These are phyloP conservation scores for Lasioglossum lativentre DNA, from an alignment of 2,888 invertebrate species.

Conservation along the genomic window DNA sequence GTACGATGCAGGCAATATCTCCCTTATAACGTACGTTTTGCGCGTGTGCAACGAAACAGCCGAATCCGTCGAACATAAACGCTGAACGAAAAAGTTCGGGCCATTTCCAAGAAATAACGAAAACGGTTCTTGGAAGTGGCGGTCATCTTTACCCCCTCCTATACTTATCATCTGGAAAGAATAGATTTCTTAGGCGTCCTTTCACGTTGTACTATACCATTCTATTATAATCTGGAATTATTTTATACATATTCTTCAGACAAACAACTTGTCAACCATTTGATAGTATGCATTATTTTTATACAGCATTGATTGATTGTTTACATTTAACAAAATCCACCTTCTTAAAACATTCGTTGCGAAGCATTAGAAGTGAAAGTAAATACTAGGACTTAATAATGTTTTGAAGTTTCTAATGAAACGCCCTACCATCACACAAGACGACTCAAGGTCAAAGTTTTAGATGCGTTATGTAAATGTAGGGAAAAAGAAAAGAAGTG, in stretches of 20 bases:
- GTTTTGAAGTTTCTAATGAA: conserved; percentile 27
- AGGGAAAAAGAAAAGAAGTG: conserved; percentile 26
- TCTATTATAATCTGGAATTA: not conserved
- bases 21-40: conserved; percentile 21
- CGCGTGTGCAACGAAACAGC: conserved; percentile 51
- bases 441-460: conserved; percentile 46
- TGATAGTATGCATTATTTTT: not conserved
- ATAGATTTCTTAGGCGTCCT: conserved; percentile 31
- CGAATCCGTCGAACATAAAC: conserved; percentile 33
- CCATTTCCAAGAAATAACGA: conserved; percentile 56
- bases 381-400: not conserved
- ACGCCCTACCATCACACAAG: not conserved
- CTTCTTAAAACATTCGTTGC: not conserved
- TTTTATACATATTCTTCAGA: not conserved
- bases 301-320: not conserved
- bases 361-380: conserved; percentile 16
- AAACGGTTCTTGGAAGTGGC: conserved; percentile 57
- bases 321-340: not conserved
- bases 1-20: not conserved
- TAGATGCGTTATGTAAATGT: conserved; percentile 32
- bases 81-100: conserved; percentile 41
- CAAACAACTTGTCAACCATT: not conserved
- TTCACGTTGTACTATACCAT: conserved; percentile 16
- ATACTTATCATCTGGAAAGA: conserved; percentile 17
- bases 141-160: conserved; percentile 24